Base-by-base conservation (phyloP, 2,113 vertebrate genomes). In the Psettodes erumei region DNA sequence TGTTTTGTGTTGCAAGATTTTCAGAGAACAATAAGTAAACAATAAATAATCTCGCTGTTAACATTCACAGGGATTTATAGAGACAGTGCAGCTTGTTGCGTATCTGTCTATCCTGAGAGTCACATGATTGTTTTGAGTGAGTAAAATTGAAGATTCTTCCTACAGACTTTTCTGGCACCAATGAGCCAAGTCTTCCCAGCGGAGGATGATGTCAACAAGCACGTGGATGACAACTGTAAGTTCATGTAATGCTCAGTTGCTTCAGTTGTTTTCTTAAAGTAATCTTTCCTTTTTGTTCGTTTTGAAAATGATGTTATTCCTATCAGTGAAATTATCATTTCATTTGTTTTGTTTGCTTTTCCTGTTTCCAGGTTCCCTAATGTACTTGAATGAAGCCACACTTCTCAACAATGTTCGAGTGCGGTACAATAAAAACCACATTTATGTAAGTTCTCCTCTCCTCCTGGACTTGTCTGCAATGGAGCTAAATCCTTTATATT, bases 351-450 rank as follows among this genome's bases (percentile, higher is more conserved):
- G 1, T 23, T 62, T 25, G 50, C 84, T 35, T 71, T 23, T 56
- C 64, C n/a, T 60, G 78, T 50, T 69, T 87, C 54, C 82, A 99
- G 98, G 98, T 93, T 97, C 97, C 50, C 91, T 99, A 25, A 99
- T 99, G 98, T 99, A 99, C 93, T 94, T 99, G 89, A 99, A 99
- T 88, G 98, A 99, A 94, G 98, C 96, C 64, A 99, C 98, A 19
- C 96, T 99, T n/a, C 96, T 99, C 71, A 97, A 99, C 90, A 99
- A 99, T 77, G 92, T 99, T 89, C 94, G 95, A 93, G 92, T 99
- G 80, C 96, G 98, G 21, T 99, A 99, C 89, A 97, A 91, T 87
- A 99, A 99, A 93, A 97, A 99, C 91, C 95, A 96, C 91, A 99
- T 99, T 89, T 99, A 99, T 1, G 98, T 99, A 94, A 92, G 98